These are phyloP conservation scores for Chlorops oryzae DNA, from an alignment of 1,140 invertebrate genomes.

Conservation along the genomic window DNA sequence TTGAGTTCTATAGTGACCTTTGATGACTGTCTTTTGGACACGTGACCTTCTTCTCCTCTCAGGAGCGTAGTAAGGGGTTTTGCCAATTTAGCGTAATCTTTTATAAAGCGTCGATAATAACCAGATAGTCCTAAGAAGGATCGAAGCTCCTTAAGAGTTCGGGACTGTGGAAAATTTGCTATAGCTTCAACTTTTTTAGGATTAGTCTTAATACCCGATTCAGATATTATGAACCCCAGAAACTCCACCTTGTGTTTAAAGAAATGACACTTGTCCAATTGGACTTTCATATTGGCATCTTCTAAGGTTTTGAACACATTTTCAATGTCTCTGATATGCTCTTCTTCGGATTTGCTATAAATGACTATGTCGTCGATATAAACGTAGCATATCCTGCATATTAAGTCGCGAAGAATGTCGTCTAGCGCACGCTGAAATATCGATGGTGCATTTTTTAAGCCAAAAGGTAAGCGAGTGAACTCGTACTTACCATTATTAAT, in stretches of 20 bases:
- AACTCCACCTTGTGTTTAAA: conserved; percentile 22
- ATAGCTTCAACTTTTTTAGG: conserved; percentile 11
- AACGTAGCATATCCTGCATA: conserved; percentile 16
- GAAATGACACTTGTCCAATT: conserved; percentile 47
- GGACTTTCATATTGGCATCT: conserved; percentile 47
- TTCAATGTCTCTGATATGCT: conserved; percentile 12
- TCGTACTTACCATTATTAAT: conserved; percentile 41
- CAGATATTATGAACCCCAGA: conserved; percentile 18
- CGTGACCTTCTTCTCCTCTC: conserved; percentile 10
- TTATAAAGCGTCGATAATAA: conserved; percentile 41
- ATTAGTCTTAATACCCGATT: conserved; percentile 18
- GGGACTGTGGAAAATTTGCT: conserved; percentile 9
- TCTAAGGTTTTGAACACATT: conserved; percentile 24
- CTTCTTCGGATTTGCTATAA: conserved; percentile 12
- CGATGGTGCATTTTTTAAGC: conserved; percentile 43
- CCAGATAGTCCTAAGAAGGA: conserved; percentile 27
- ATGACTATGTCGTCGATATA: conserved; percentile 21
- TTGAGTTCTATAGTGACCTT: conserved; percentile 4
- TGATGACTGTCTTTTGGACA: conserved; percentile 8
- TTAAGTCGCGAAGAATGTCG: conserved; percentile 20
- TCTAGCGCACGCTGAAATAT: conserved; percentile 50
- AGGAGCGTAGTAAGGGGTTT: conserved; percentile 25
- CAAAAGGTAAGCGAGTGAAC: conserved; percentile 38
- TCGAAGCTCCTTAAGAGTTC: conserved; percentile 11
- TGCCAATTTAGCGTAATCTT: conserved; percentile 32